Evolutionary conservation across 2,888 invertebrate genomes (phyloP), one percentile per base, ranked within the genome.

Genomic region (Vandiemenella viatica): DNA sequence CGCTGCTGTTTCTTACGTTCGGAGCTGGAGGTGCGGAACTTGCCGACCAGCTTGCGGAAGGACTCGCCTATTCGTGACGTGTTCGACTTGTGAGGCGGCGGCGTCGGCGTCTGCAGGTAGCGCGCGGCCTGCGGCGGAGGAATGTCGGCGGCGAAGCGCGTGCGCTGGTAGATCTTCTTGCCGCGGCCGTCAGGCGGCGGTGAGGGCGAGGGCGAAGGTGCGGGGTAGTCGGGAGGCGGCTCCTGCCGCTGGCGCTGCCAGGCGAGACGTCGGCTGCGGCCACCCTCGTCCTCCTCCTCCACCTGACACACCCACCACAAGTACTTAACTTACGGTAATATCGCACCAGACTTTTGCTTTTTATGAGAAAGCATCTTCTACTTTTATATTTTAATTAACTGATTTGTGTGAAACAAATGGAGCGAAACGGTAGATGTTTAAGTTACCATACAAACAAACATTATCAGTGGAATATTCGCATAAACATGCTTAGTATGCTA

Each of bases 11-110:
- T 61, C 66, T 79, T 73, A 58, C 80, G 70, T 67, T 80, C 74
- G 56, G 75, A 74, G 67, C 85, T 73, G 17, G 80, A 83, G 15
- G 85, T 84, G 4, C 86, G 76, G 50, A 88, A 79, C 67, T 86
- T 86, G 49, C 84, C 85, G 16, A 88, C 86, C 54, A 87, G 66
- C 66, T 85, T 85, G 55, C 86, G 74, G 59, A 87, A 79, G 17
- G 86, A 86, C 62, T 87, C 85, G 45, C 86, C 85, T 62, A 83
- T 80, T 52, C 77, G 1, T 69, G 70, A 10, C 67, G 49, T 67
- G 66, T 46, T 71, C 69, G 18, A 55, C 48, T 43, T 32, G 49
- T n/a, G 16, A 43, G 8, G 42, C 41, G 22, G 49, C 38, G 10
- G 49, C 45, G 50, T 38, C 8, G 26, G 32, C 19, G 22, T n/a